Conservation (phyloP, 1,140 invertebrate species). For the Hylaeus volcanicus region DNA sequence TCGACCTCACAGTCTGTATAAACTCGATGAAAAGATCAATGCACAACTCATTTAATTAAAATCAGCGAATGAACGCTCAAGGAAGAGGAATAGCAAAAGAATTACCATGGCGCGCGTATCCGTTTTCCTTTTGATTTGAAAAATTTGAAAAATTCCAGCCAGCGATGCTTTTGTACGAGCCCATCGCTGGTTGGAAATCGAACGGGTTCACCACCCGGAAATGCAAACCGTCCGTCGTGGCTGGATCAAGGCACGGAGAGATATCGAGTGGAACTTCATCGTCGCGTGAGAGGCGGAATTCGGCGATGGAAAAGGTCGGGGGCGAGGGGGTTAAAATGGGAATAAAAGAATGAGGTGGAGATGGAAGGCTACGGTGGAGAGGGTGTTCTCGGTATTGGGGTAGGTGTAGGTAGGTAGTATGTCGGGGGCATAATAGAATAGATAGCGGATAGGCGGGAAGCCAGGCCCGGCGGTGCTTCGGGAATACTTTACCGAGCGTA, state of each 20-base stretch:
- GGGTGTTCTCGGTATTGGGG: conserved; percentile 46
- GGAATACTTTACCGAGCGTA: conserved; percentile 77
- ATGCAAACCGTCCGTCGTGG: conserved; percentile 6
- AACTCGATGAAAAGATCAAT: too few relatives aligned
- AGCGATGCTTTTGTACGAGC: not conserved
- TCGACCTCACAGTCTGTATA: too few relatives aligned
- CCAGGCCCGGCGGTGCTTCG: conserved; percentile 70
- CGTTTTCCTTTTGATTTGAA: not conserved
- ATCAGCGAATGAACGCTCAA: too few relatives aligned
- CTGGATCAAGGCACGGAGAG: conserved; percentile 29
- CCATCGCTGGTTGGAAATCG: too few relatives aligned
- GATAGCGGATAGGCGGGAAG: conserved; percentile 73
- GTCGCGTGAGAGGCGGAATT: conserved; percentile 57
- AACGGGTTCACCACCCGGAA: conserved; percentile 1
- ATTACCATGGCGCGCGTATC: not conserved
- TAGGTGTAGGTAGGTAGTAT: conserved; percentile 65
- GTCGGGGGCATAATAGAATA: conserved; percentile 76
- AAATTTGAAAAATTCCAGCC: not conserved
- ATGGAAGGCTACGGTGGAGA: conserved; percentile 45
- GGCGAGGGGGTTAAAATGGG: conserved; percentile 17
- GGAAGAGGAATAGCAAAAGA: too few relatives aligned
- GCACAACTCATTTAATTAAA: too few relatives aligned
- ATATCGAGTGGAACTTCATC: conserved; percentile 60
- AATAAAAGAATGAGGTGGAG: conserved; percentile 56
- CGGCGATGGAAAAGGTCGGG: conserved; percentile 35